Conservation (phyloP, 2,888 invertebrate species). For the Xestia rhomboidea region DNA sequence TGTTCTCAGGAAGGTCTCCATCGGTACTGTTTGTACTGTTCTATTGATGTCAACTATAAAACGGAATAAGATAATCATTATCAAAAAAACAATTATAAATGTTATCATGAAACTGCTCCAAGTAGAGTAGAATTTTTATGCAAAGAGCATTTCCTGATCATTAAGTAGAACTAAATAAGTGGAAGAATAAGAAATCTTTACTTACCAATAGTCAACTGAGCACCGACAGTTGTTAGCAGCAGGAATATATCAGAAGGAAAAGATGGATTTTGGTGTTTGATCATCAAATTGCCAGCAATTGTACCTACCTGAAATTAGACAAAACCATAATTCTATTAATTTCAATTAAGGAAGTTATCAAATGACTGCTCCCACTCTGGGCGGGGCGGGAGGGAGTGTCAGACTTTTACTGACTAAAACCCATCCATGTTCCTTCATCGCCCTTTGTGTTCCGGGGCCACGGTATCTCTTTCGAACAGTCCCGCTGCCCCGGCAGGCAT, state of each 20-base stretch:
- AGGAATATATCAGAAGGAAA: conserved; percentile 94
- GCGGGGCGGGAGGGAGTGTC: too few species aligned
- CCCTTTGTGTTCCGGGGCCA: too few species aligned
- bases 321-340: background rate
- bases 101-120: background rate
- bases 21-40: conserved; percentile 69
- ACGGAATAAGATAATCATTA: background rate
- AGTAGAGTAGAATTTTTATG: background rate
- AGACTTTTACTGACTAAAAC: too few species aligned
- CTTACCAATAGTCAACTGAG: conserved; percentile 77
- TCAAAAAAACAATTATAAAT: background rate
- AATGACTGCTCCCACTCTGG: too few species aligned
- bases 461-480: too few species aligned
- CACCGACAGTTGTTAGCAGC: conserved; percentile 80
- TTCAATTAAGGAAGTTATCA: too few species aligned
- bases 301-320: conserved; percentile 90
- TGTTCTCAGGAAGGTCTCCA: conserved; percentile 81
- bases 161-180: background rate
- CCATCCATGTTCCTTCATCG: too few species aligned
- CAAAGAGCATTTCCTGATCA: background rate
- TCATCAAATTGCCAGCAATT: conserved; percentile 93
- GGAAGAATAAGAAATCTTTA: conserved; percentile 1
- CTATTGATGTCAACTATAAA: conserved; percentile 46
- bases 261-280: conserved; percentile 92
- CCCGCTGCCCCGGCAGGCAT: too few species aligned